A percentile compares a stretch with the other conserved stretches of the same genome.
Conservation (phyloP, 1,140 invertebrate genomes). For the Dendroctonus valens region DNA sequence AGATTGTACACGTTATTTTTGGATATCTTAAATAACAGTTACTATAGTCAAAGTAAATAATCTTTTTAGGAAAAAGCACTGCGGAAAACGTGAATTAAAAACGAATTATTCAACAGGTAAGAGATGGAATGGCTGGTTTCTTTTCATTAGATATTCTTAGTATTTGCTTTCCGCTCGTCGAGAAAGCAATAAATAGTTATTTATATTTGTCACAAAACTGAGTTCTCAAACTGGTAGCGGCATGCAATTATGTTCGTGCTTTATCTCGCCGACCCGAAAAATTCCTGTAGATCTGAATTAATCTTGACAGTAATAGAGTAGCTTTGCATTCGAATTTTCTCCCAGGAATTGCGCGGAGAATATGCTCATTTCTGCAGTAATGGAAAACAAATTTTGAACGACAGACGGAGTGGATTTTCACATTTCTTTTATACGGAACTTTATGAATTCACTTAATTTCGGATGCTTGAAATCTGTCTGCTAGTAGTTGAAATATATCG, state of each 20-base stretch:
- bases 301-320: slow-evolving; percentile 38
- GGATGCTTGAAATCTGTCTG: slow-evolving; percentile 13
- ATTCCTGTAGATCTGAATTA: slow-evolving; percentile 38
- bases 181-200: slow-evolving; percentile 32
- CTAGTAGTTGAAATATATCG: slow-evolving; percentile 12
- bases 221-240: slow-evolving; percentile 30
- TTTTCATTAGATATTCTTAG: slow-evolving; percentile 1
- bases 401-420: slow-evolving; percentile 30
- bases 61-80: no score
- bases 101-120: slow-evolving; percentile 10
- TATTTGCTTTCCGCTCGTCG: slow-evolving; percentile 5
- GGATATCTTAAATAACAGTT: no score
- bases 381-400: slow-evolving; percentile 34
- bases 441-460: slow-evolving; percentile 28
- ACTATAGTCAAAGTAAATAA: no score
- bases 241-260: slow-evolving; percentile 38
- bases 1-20: no score
- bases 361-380: slow-evolving; percentile 25
- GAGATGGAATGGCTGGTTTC: background rate
- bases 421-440: slow-evolving; percentile 28
- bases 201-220: slow-evolving; percentile 28
- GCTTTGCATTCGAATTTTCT: slow-evolving; percentile 37
- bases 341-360: slow-evolving; percentile 22
- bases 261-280: slow-evolving; percentile 31
- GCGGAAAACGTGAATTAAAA: no score